Evolutionary conservation across 2,113 vertebrate species (phyloP).

Genomic region (Rhea americana): DNA sequence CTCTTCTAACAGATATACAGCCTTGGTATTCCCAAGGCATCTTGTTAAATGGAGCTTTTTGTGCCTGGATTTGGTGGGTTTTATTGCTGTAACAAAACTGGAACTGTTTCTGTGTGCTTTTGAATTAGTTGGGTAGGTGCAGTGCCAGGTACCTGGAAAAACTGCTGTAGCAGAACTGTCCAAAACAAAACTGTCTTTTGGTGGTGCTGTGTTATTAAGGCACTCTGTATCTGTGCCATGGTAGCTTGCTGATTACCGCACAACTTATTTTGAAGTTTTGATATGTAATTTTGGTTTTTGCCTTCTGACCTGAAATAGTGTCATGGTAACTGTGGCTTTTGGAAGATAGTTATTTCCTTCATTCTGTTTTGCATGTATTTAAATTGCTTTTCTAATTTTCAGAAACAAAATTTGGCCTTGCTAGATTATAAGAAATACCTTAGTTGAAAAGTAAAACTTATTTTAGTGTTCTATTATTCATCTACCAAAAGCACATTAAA

Average conservation of each 20-base stretch:
- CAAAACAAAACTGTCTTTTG: not conserved
- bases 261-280: not conserved
- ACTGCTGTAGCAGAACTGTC: not conserved
- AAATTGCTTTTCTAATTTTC: not conserved
- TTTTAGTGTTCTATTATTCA: not conserved
- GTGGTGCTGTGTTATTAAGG: not conserved
- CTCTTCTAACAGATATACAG: not conserved
- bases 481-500: not conserved
- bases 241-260: not conserved
- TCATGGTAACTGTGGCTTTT: not conserved
- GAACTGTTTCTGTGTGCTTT: not conserved
- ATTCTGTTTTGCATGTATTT: not conserved
- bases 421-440: not conserved
- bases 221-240: not conserved
- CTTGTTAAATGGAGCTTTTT: accelerated
- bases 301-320: not conserved
- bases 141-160: not conserved
- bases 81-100: not conserved
- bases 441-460: not conserved
- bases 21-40: too few relatives aligned
- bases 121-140: not conserved
- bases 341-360: not conserved
- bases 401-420: not conserved
- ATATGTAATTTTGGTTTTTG: not conserved
- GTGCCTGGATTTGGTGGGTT: not conserved